phyloP scores from a whole-genome alignment of 2,113 vertebrate genomes.

The Aplodontia rufa region DNA sequence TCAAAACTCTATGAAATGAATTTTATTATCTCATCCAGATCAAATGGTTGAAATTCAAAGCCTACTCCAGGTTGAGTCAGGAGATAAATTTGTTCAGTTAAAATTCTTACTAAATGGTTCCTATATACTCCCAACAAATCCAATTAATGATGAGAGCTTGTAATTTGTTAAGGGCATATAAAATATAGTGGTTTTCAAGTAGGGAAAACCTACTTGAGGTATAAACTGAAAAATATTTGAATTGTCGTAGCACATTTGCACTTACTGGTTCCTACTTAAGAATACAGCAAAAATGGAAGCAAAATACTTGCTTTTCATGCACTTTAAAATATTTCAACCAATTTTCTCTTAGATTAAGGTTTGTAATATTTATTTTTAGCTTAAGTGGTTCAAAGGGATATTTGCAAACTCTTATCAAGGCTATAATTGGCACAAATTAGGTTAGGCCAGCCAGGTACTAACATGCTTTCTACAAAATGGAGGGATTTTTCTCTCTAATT shows the following conservation, averaged over 20 bases:
- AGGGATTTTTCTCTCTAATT: slow-evolving; percentile 64
- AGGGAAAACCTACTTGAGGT: slow-evolving; percentile 38
- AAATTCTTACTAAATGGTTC: slow-evolving; percentile 40
- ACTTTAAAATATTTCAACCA: slow-evolving; percentile 57
- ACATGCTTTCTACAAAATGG: slow-evolving; percentile 57
- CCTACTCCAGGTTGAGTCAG: not conserved
- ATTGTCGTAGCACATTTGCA: not conserved
- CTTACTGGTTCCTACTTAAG: not conserved
- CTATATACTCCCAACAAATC: not conserved
- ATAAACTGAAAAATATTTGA: slow-evolving; percentile 40
- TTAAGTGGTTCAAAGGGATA: slow-evolving; percentile 53
- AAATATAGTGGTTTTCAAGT: slow-evolving; percentile 24
- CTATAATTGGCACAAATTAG: slow-evolving; percentile 63
- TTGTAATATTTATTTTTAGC: slow-evolving; percentile 65
- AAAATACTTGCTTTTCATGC: not conserved
- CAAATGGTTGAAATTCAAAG: not conserved
- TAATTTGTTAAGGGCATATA: not conserved
- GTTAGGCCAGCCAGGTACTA: slow-evolving; percentile 17
- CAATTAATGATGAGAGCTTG: slow-evolving; percentile 18
- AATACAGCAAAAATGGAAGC: not conserved
- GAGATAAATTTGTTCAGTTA: not conserved
- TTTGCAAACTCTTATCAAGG: slow-evolving; percentile 56
- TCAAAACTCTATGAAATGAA: not conserved
- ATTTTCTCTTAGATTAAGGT: slow-evolving; percentile 49
- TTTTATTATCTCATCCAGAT: not conserved